Conservation (phyloP, 2,113 vertebrate genomes). For the Anthoscopus minutus region DNA sequence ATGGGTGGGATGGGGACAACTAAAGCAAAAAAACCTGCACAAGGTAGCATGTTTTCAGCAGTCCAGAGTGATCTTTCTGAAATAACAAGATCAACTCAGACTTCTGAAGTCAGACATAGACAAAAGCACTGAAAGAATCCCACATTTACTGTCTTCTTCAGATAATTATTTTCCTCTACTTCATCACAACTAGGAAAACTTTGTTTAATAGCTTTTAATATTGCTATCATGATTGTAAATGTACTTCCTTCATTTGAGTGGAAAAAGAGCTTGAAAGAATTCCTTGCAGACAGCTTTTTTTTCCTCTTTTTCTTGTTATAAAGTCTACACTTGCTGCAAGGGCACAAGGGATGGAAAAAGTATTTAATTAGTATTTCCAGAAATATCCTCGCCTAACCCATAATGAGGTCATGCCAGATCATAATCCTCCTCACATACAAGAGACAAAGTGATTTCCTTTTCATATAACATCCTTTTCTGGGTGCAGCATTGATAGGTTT, state of each 20-base stretch:
- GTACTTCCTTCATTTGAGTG: constrained; percentile 8
- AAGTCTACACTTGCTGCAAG: constrained; percentile 39
- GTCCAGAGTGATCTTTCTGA: background rate
- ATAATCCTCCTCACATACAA: constrained; percentile 63
- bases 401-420: constrained; percentile 66
- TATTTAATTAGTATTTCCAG: constrained; percentile 72
- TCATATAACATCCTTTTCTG: constrained; percentile 46
- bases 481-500: constrained; percentile 27
- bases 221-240: constrained; percentile 39
- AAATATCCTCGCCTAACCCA: constrained; percentile 64
- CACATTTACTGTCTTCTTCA: background rate
- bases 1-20: background rate
- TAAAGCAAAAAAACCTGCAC: background rate
- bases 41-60: background rate
- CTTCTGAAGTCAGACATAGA: background rate
- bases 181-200: constrained; percentile 20
- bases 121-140: background rate
- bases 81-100: background rate
- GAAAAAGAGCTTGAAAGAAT: constrained; percentile 26
- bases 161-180: background rate
- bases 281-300: constrained; percentile 18
- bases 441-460: constrained; percentile 61
- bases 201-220: constrained; percentile 36
- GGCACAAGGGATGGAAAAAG: constrained; percentile 61
- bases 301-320: constrained; percentile 22